phyloP scores from a whole-genome alignment of 1,140 invertebrate species.

The Drosophila lacteicornis region DNA sequence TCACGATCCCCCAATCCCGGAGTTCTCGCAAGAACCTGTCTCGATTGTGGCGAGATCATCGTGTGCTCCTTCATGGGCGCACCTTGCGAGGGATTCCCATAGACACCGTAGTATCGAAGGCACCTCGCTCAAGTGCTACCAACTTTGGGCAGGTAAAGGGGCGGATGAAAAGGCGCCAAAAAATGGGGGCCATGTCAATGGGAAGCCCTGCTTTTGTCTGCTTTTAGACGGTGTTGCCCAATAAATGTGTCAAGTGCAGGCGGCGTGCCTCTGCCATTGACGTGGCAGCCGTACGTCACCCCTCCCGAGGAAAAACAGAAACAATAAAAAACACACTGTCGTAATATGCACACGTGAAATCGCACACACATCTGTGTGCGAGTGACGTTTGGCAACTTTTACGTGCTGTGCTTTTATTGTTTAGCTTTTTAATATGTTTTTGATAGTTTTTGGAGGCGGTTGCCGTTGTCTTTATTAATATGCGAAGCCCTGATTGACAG shows the following conservation, averaged over 20 bases:
- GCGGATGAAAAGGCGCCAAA: background rate
- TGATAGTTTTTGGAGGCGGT: conserved; percentile 46
- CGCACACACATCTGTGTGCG: conserved; percentile 26
- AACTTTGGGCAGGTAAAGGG: conserved; percentile 36
- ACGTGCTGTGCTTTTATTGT: conserved; percentile 46
- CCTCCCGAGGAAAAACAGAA: conserved; percentile 17
- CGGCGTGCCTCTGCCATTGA: conserved; percentile 73
- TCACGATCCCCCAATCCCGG: conserved; percentile 29
- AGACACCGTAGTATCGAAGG: conserved; percentile 2
- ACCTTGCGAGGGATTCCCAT: conserved; percentile 10
- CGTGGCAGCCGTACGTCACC: conserved; percentile 63
- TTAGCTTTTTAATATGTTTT: conserved; percentile 51
- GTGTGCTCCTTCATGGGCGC: conserved; percentile 1
- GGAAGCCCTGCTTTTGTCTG: conserved; percentile 74
- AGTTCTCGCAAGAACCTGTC: conserved; percentile 1
- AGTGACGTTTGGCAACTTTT: conserved; percentile 62
- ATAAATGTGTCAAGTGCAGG: conserved; percentile 81
- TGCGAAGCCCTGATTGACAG: conserved; percentile 50
- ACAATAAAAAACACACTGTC: conserved; percentile 7
- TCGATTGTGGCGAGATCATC: conserved; percentile 1
- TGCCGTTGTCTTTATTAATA: conserved; percentile 52
- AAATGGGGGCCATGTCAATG: conserved; percentile 44
- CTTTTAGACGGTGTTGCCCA: conserved; percentile 58
- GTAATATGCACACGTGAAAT: conserved; percentile 34
- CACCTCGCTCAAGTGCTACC: conserved; percentile 33